Base-by-base conservation (phyloP, 2,888 invertebrate genomes). In the Volucella inanis region DNA sequence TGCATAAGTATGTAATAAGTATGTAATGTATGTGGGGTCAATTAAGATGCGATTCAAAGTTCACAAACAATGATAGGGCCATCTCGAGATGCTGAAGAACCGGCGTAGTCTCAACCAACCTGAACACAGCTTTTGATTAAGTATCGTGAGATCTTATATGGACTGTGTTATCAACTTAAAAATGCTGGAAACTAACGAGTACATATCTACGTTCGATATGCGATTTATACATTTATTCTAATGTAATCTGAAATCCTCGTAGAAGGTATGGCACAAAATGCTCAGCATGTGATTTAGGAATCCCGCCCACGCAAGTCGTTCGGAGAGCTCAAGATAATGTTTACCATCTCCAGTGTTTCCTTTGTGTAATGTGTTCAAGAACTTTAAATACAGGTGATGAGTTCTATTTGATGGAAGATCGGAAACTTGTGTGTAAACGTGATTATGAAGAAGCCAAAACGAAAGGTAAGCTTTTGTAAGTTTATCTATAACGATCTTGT, bases 231-330 rank as follows among this genome's bases (percentile, higher is more conserved):
- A 22, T 22, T 1, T 2, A 22, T 67, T n/a, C 52, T 82, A 82
- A 77, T 78, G 18, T 45, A 55, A 86, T 64, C 74, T 88, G 87
- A 82, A 88, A 91, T 88, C 87, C 65, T 91, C 91, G 91, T 90
- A 99, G 99, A 95, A 96, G 98, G 93, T 99, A 97, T 94, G 99
- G 99, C 91, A 98, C 98, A 90, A 98, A 98, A 93, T 99, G 99
- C 94, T 97, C 98, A 89, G 97, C 97, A 91, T 99, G 99, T 94
- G 97, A 97, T 92, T 96, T 98, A 93, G 98, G 98, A 88, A 98
- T 99, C 91, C 98, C 98, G 65, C 99, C 99, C 67, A 98, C 98
- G 89, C 98, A 98, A 92, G 97, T 99, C 90, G 98, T 99, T 68
- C 94, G 99, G 43, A 94, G 98, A 83, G 99, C 99, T 64, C 98